Base-by-base conservation (phyloP, 2,888 invertebrate genomes). In the Zelleria hepariella region DNA sequence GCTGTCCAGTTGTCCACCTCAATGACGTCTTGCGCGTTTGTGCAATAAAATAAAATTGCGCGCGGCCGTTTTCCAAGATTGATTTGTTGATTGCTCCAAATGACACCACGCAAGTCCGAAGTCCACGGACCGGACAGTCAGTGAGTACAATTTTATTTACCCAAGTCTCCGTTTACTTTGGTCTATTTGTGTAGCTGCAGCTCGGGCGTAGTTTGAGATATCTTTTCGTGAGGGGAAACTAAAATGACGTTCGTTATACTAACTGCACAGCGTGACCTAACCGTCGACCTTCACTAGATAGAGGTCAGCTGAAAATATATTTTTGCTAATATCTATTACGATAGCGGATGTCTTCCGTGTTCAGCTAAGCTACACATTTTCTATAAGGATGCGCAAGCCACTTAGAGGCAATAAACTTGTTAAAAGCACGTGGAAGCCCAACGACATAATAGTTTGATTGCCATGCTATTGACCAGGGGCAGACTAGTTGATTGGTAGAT, bases 31-130 rank as follows among this genome's bases (percentile, higher is more conserved):
- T 42, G 32, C 32, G 10, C 32, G 15, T 42, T 0, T 42, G 15
- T 42, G 32, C 10, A 42, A 15, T 42, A 42, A 42, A 42, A 42
- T 10, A 42, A 10, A 5, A 0, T 15, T 15, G 15, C 32, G 32
- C 32, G 51, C 21, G 8, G 10, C 51, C 51, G 10, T 26, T 24
- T 21, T 56, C n/a, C 56, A 56, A 42, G 24, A 57, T 57, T 48
- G 57, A 57, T 23, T 57, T 27, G 32, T 55, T 55, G 55, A 32
- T 55, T 32, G 21, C 21, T 52, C 52, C n/a, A 25, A 55, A 27
- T 55, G 32, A 10, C 18, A 51, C 51, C 27, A 32, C 15, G 15
- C 57, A 21, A 24, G 57, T 24, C 1, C 25, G 24, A 57, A 57
- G 57, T 57, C 57, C 57, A 57, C 2, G 2, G 0, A 5, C 42